phyloP scores from a whole-genome alignment of 92 coral and sea anemone species.

The Epizoanthus rinbou region DNA sequence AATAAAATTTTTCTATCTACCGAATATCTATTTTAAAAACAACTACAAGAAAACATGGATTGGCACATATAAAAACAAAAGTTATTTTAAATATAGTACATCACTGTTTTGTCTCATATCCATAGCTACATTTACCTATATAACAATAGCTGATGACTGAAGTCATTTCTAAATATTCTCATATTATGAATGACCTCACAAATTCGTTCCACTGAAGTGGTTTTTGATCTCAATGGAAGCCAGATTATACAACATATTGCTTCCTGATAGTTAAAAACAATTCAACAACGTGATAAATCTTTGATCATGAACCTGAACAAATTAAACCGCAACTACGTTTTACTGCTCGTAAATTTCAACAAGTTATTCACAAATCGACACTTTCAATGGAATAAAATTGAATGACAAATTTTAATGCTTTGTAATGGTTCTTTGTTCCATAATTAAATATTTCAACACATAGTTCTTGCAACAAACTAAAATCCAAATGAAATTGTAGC shows the following conservation, averaged over 20 bases:
- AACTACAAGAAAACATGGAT: not conserved
- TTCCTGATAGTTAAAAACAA: slow-evolving; percentile 12
- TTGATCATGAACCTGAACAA: not conserved
- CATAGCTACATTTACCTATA: slow-evolving; percentile 17
- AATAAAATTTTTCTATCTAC: too few relatives aligned
- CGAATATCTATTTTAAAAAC: too few relatives aligned
- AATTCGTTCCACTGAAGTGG: slow-evolving; percentile 1
- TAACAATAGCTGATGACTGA: not conserved
- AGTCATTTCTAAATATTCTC: slow-evolving; percentile 19
- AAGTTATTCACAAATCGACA: not conserved
- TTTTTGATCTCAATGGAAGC: slow-evolving; percentile 6
- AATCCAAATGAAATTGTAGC: not conserved
- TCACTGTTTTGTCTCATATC: slow-evolving; percentile 11
- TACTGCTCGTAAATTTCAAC: not conserved
- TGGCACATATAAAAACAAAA: not conserved
- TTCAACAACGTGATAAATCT: not conserved
- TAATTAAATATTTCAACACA: not conserved
- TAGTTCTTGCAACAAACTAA: not conserved
- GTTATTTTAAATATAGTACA: not conserved
- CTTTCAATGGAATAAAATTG: slow-evolving; percentile 4
- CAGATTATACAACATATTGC: not conserved
- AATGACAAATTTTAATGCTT: not conserved
- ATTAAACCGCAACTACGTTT: not conserved
- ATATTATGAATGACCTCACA: slow-evolving; percentile 10
- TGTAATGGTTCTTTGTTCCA: too few relatives aligned